phyloP scores from a whole-genome alignment of 2,113 vertebrate species.

The Platichthys stellatus region DNA sequence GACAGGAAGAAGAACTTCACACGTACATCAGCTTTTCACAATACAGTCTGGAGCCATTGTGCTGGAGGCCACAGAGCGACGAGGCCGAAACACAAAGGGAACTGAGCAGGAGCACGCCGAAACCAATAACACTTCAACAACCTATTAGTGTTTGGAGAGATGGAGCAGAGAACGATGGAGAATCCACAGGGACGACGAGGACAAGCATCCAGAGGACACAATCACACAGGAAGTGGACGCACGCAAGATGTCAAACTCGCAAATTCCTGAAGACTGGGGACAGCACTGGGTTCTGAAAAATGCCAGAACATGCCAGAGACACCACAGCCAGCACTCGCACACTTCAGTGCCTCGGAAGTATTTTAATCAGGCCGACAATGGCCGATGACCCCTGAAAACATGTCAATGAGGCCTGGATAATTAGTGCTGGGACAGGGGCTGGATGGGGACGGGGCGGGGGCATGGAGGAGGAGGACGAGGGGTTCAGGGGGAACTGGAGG shows the following conservation, averaged over 20 bases:
- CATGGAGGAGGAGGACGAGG: too few species aligned
- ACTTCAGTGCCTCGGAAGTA: slow-evolving; percentile 72
- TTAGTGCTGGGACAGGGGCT: slow-evolving; percentile 58
- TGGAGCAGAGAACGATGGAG: background rate
- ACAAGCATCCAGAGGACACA: background rate
- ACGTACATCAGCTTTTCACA: slow-evolving; percentile 1
- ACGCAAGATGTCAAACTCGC: slow-evolving; percentile 10
- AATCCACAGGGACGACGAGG: background rate
- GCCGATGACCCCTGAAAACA: slow-evolving; percentile 65
- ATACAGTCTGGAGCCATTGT: slow-evolving; percentile 9
- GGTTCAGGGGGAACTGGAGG: background rate
- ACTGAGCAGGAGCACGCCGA: background rate
- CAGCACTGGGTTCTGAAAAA: background rate
- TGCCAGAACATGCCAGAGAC: slow-evolving; percentile 42
- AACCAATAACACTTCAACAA: background rate
- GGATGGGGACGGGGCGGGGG: background rate
- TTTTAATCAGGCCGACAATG: slow-evolving; percentile 76
- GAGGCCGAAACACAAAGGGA: background rate
- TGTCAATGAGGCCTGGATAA: slow-evolving; percentile 70
- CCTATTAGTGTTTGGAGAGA: background rate
- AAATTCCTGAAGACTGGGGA: slow-evolving; percentile 42
- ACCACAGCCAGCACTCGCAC: slow-evolving; percentile 45
- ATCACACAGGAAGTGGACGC: slow-evolving; percentile 1
- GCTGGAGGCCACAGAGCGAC: background rate
- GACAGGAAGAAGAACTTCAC: background rate